Conservation (phyloP, 2,797 vertebrate genomes). For the Prunella strophiata region DNA sequence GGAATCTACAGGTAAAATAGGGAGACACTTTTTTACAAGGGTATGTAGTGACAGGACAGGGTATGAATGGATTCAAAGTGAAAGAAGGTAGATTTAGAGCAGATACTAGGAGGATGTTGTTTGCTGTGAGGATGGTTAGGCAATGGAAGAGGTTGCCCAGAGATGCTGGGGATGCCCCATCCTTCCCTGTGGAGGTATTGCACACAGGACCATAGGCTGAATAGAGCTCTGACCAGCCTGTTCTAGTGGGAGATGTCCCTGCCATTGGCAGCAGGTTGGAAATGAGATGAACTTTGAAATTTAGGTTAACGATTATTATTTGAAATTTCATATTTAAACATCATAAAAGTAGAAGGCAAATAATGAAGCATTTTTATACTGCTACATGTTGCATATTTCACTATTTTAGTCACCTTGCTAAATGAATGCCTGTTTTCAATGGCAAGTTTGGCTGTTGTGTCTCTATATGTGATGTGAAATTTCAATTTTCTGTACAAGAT, state of each 20-base stretch:
- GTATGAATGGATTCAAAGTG: not conserved
- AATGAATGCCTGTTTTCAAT: not conserved
- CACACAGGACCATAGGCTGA: not conserved
- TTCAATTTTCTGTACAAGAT: constrained; percentile 14
- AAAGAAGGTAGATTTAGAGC: not conserved
- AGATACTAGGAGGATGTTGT: not conserved
- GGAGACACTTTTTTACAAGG: not conserved
- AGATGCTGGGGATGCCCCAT: not conserved
- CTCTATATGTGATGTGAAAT: constrained; percentile 6
- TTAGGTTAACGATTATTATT: not conserved
- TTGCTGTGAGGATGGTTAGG: not conserved
- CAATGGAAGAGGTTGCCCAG: not conserved
- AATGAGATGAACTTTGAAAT: not conserved
- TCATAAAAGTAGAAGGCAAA: not conserved
- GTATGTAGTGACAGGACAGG: not conserved
- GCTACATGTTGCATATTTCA: not conserved
- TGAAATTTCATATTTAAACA: not conserved
- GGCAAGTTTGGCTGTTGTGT: not conserved
- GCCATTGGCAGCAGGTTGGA: not conserved
- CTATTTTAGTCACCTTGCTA: constrained; percentile 10
- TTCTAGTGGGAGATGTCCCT: not conserved
- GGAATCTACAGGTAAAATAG: too few species aligned
- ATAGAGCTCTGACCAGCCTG: not conserved
- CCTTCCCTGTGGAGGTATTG: not conserved
- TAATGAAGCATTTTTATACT: not conserved